A percentile compares a stretch with the other conserved stretches of the same genome.
Conservation (phyloP, 2,888 invertebrate genomes). For the Hypomecis atomaria region DNA sequence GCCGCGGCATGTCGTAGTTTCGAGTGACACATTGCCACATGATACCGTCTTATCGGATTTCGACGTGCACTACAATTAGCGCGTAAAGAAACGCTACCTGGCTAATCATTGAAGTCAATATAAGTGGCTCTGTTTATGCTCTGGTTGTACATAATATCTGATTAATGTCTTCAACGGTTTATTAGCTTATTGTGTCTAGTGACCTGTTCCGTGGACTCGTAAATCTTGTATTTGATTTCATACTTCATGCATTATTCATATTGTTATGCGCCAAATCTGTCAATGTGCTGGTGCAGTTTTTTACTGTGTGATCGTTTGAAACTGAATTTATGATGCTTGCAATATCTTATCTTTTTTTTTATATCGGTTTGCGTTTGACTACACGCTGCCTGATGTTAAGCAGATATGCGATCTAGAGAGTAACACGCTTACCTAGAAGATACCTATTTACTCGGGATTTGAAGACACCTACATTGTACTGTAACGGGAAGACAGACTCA, state of each 20-base stretch:
- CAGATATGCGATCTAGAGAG: too few species aligned
- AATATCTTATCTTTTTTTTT: not conserved
- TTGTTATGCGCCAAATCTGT: slow-evolving; percentile 8
- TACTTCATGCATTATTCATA: slow-evolving; percentile 9
- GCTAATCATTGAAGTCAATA: slow-evolving; percentile 38
- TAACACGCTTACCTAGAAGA: too few species aligned
- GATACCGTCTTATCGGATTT: slow-evolving; percentile 71
- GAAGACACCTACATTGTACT: too few species aligned
- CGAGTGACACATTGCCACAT: slow-evolving; percentile 71
- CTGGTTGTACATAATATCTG: slow-evolving; percentile 37
- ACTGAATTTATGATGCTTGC: not conserved
- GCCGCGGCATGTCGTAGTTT: slow-evolving; percentile 56
- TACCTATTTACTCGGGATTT: too few species aligned
- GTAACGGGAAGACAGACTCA: too few species aligned
- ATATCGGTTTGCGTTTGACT: too few species aligned
- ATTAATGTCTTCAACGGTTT: slow-evolving; percentile 20
- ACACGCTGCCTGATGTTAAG: too few species aligned
- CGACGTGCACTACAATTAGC: slow-evolving; percentile 69
- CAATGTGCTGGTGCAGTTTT: not conserved
- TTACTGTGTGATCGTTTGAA: slow-evolving; percentile 1
- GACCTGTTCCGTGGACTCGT: slow-evolving; percentile 10
- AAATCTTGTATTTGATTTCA: slow-evolving; percentile 9
- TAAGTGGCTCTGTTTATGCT: slow-evolving; percentile 43
- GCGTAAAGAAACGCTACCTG: slow-evolving; percentile 62
- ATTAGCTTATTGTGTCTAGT: slow-evolving; percentile 10